Base-by-base conservation (phyloP, 2,888 invertebrate genomes). In the Craniophora ligustri region DNA sequence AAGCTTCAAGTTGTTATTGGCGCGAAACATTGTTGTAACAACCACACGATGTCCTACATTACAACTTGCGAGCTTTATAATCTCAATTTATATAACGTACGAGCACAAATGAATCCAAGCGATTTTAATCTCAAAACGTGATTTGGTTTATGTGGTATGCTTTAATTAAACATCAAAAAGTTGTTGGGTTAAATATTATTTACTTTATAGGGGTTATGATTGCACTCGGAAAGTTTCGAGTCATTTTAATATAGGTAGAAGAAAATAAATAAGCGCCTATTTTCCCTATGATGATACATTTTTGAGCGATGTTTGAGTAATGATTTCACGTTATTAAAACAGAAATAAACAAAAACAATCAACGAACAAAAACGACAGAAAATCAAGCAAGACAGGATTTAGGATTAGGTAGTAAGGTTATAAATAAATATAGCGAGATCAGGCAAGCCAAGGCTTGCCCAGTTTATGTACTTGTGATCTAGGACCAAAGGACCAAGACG, bases 321-420 rank as follows among this genome's bases (percentile, higher is more conserved):
- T 36, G 16, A 28, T 44, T 30, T 42, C 10, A 30, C 14, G 11
- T 30, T 40, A 32, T 32, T 36, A 60, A 36, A 67, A 60, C 35
- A 66, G 5, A 57, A 42, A 39, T 2, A 32, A 42, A 50, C 11
- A 44, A 38, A 38, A 31, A 19, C 23, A 56, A 48, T 47, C 42
- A 55, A 63, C 23, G 39, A 68, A 46, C 7, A 47, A 50, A 53
- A 65, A 54, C 54, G 53, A 59, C 64, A 61, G 38, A 57, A 53
- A 44, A 53, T 56, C 28, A 65, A 60, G 58, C 56, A 60, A 56
- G 50, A 53, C 51, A 61, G 54, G 48, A 70, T 28, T 41, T 18
- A 21, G 50, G 56, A 44, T 31, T 31, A 40, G 48, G 41, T 19
- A 38, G 45, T 28, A 35, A 59, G 30, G 45, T 49, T 40, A 55